Conservation (phyloP, 2,113 vertebrate species). For the Phyllopteryx taeniolatus region DNA sequence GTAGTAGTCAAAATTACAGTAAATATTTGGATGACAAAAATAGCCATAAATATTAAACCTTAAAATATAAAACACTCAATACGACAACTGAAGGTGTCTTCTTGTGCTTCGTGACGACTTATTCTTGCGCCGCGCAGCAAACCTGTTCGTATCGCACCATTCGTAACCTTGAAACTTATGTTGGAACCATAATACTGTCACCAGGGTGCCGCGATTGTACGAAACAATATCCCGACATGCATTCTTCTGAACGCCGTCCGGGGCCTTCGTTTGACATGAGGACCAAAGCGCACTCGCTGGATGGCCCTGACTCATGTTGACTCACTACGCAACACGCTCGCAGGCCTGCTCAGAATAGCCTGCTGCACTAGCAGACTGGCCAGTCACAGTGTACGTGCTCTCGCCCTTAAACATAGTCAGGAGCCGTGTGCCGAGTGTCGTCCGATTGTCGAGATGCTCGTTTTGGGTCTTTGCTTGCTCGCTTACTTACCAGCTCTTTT, state of each 20-base stretch:
- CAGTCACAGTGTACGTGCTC: constrained; percentile 14
- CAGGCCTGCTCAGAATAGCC: constrained; percentile 63
- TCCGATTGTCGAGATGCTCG: background rate
- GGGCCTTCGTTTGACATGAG: background rate
- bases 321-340: constrained; percentile 49
- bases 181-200: background rate
- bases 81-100: background rate
- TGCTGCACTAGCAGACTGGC: constrained; percentile 56
- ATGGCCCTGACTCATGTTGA: constrained; percentile 59
- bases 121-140: background rate
- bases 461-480: background rate
- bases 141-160: background rate
- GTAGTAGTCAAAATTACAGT: too few species aligned
- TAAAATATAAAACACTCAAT: too few species aligned
- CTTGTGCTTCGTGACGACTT: background rate
- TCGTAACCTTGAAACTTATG: background rate
- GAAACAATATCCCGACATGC: background rate
- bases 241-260: background rate
- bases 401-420: background rate
- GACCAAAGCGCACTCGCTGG: constrained; percentile 11
- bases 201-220: background rate
- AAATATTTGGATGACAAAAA: too few species aligned
- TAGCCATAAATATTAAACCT: too few species aligned
- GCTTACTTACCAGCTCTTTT: background rate
- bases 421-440: background rate